Percentiles rank a stretch among this genome's conserved stretches.
phyloP scores from a whole-genome alignment of 2,797 vertebrate genomes.

The Acestrorhynchus altus region DNA sequence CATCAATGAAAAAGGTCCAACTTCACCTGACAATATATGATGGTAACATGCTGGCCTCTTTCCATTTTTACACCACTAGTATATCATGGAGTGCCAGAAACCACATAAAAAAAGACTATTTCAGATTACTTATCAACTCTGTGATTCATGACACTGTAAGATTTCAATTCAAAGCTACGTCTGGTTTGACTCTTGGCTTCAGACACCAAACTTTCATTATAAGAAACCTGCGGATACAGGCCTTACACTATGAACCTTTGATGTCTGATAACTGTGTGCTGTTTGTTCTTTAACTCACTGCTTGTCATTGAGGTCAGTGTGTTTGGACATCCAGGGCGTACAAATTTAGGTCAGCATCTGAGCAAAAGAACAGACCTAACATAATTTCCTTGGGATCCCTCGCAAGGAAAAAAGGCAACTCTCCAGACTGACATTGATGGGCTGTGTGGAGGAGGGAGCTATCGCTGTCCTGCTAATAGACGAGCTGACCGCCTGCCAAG shows the following conservation, averaged over 20 bases:
- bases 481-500: slow-evolving; percentile 72
- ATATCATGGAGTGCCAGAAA: no score
- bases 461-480: slow-evolving; percentile 66
- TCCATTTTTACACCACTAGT: no score
- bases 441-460: slow-evolving; percentile 45
- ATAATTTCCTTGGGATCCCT: slow-evolving; percentile 46
- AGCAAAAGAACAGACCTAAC: slow-evolving; percentile 44
- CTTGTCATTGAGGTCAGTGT: slow-evolving; percentile 47
- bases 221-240: neutral
- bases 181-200: no score
- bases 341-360: slow-evolving; percentile 58
- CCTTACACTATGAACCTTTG: slow-evolving; percentile 60
- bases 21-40: no score
- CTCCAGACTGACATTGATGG: slow-evolving; percentile 25
- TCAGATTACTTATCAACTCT: no score
- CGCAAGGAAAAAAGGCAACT: slow-evolving; percentile 46
- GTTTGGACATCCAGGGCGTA: slow-evolving; percentile 29
- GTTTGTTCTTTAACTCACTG: slow-evolving; percentile 56
- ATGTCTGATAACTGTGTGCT: slow-evolving; percentile 32
- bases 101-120: no score
- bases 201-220: no score
- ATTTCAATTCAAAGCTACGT: no score
- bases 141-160: no score
- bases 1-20: no score
- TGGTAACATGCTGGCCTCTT: no score